Conservation (phyloP, 1,140 invertebrate genomes). For the Drosophila dunni region DNA sequence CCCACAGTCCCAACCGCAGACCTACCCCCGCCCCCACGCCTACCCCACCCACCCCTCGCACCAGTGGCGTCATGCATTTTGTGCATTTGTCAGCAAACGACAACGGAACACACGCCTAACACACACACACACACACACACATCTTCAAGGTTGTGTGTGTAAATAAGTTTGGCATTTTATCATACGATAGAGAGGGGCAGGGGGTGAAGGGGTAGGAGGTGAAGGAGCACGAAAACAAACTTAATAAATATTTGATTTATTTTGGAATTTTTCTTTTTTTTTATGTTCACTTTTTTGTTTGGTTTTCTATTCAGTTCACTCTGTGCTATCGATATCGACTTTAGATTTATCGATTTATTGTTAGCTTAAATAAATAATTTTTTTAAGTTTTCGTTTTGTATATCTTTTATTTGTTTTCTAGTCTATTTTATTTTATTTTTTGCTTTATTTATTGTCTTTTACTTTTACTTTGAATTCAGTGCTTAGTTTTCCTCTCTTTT, state of each 20-base stretch:
- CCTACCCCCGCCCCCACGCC: background rate
- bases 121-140: slow-evolving; percentile 13
- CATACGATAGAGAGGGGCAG: background rate
- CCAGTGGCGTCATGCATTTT: slow-evolving; percentile 44
- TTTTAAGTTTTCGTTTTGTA: background rate
- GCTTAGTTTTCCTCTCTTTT: too few relatives aligned
- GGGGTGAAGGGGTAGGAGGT: background rate
- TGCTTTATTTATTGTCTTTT: too few relatives aligned
- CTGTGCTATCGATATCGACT: background rate
- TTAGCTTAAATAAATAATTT: background rate
- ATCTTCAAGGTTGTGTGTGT: slow-evolving; percentile 30
- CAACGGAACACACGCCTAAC: slow-evolving; percentile 12
- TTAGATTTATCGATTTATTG: background rate
- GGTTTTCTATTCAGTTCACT: background rate
- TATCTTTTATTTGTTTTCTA: background rate
- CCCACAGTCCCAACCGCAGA: background rate
- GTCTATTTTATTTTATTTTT: too few relatives aligned
- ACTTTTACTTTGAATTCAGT: too few relatives aligned
- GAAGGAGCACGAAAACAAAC: background rate
- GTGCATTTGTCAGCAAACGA: slow-evolving; percentile 52
- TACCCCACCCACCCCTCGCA: background rate
- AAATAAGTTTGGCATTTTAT: slow-evolving; percentile 6
- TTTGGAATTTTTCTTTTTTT: background rate
- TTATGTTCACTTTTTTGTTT: background rate
- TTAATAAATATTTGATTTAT: slow-evolving; percentile 13